A percentile compares a stretch with the other conserved stretches of the same genome.
These are phyloP conservation scores for Muraenolepis orangiensis DNA, from an alignment of 2,797 vertebrate genomes.

Conservation along the genomic window DNA sequence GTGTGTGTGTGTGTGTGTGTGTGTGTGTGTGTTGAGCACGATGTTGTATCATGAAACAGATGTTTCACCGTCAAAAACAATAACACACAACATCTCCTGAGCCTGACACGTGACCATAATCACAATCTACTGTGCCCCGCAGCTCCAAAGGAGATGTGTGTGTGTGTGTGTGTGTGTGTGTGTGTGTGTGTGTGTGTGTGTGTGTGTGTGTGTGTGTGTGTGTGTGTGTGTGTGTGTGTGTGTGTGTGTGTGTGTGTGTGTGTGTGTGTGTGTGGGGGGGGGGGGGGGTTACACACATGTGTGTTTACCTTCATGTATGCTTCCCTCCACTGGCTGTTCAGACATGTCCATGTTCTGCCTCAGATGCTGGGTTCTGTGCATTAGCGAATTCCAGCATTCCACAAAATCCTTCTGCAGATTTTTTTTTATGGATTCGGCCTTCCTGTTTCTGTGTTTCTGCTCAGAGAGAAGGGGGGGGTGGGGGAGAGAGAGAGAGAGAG, in stretches of 20 bases:
- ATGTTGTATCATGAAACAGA: conserved; percentile 36
- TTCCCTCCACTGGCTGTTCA: conserved; percentile 66
- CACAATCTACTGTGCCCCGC: conserved; percentile 52
- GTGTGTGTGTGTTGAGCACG: conserved; percentile 20
- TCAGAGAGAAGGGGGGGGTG: conserved; percentile 41
- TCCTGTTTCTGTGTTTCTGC: conserved; percentile 55
- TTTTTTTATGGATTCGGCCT: conserved; percentile 56
- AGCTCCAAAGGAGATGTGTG: conserved; percentile 38
- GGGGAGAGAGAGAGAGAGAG: neutral
- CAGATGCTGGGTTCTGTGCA: conserved; percentile 60
- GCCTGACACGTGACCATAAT: conserved; percentile 49
- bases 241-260: neutral
- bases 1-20: no score
- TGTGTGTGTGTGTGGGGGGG: neutral
- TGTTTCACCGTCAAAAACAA: conserved; percentile 49
- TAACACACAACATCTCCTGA: conserved; percentile 50
- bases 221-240: neutral
- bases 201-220: no score
- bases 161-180: neutral
- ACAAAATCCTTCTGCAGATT: conserved; percentile 45
- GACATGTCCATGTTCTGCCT: conserved; percentile 69
- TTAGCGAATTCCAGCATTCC: conserved; percentile 72
- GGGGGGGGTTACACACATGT: conserved; percentile 21
- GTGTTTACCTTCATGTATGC: conserved; percentile 47
- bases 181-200: neutral